Evolutionary conservation across 2,888 invertebrate genomes (phyloP).

Genomic region (Lycaena phlaeas): DNA sequence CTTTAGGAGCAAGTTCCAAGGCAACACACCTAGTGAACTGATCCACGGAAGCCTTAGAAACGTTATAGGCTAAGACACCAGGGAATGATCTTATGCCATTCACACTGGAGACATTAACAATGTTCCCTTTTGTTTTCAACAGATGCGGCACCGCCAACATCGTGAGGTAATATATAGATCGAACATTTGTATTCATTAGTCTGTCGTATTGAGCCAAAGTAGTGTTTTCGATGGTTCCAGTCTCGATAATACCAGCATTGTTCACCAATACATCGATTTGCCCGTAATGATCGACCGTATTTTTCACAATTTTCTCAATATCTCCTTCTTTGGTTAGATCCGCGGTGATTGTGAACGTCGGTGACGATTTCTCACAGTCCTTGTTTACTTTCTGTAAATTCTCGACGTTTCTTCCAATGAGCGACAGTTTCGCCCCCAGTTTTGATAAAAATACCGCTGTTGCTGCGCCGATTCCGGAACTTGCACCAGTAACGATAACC

Average conservation of each 20-base stretch:
- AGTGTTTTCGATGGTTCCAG: slow-evolving; percentile 89
- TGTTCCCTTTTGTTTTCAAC: slow-evolving; percentile 86
- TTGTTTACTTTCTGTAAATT: slow-evolving; percentile 69
- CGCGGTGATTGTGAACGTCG: slow-evolving; percentile 75
- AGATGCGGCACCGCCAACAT: slow-evolving; percentile 91
- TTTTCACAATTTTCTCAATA: slow-evolving; percentile 79
- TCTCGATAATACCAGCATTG: slow-evolving; percentile 89
- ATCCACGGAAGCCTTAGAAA: slow-evolving; percentile 95
- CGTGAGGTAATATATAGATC: slow-evolving; percentile 86
- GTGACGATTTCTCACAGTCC: slow-evolving; percentile 44
- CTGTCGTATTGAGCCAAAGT: slow-evolving; percentile 90
- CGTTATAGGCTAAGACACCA: slow-evolving; percentile 90
- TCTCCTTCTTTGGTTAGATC: slow-evolving; percentile 84
- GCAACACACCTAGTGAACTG: slow-evolving; percentile 95
- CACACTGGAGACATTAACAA: slow-evolving; percentile 97
- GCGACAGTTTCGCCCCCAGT: slow-evolving; percentile 81
- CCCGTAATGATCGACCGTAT: slow-evolving; percentile 82
- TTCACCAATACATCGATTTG: slow-evolving; percentile 89
- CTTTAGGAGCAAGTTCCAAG: slow-evolving; percentile 85
- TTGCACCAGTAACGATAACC: slow-evolving; percentile 84
- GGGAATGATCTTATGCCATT: slow-evolving; percentile 93
- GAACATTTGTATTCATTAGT: slow-evolving; percentile 91
- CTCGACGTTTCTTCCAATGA: slow-evolving; percentile 79
- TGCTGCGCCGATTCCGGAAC: slow-evolving; percentile 89
- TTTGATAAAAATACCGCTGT: slow-evolving; percentile 84